Evolutionary conservation across 2,888 invertebrate genomes (phyloP), one percentile per base, ranked within the genome.

Genomic region (Pristionchus arcanus): DNA sequence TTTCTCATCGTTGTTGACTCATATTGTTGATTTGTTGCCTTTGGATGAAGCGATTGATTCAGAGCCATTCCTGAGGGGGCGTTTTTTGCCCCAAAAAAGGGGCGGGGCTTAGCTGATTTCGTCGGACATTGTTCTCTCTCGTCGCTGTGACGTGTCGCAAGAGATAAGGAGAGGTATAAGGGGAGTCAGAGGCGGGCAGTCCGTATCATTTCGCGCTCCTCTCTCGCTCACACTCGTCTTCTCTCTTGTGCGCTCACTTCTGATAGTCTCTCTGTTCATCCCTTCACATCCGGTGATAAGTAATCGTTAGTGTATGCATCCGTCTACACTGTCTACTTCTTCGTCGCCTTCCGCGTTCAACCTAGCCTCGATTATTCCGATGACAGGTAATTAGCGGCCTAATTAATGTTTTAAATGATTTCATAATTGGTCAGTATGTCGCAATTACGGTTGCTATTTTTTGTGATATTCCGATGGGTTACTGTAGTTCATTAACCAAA

Each of bases 1-100:
- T 53, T 49, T 49, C 16, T 21, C 81, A 59, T 25, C 59, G 59
- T 55, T 28, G 84, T 84, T 84, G 84, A 84, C 84, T 84, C 84
- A 84, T 49, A n/a, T 84, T 84, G 84, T 84, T 84, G 59, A 84
- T 84, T 84, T 84, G 84, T 84, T 77, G 77, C 49, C n/a, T 77
- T 77, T 77, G 77, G 77, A 77, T 77, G 77, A 77, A 77, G 42
- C 71, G 77, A 77, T 77, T 84, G 53, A 55, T 84, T 31, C 55
- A n/a, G 59, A 55, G 55, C 31, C 5, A 31, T 49, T n/a, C 81
- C 31, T 84, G 84, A 55, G 53, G 53, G 83, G 84, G 83, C 83
- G 83, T 49, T 34, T 66, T 66, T 66, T 28, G 42, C 42, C 42
- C 42, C 34, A 21, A 9, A 83, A 42, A 83, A 34, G 21, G 83